phyloP scores from a whole-genome alignment of 92 coral and sea anemone genomes.

The Scolanthus callimorphus region DNA sequence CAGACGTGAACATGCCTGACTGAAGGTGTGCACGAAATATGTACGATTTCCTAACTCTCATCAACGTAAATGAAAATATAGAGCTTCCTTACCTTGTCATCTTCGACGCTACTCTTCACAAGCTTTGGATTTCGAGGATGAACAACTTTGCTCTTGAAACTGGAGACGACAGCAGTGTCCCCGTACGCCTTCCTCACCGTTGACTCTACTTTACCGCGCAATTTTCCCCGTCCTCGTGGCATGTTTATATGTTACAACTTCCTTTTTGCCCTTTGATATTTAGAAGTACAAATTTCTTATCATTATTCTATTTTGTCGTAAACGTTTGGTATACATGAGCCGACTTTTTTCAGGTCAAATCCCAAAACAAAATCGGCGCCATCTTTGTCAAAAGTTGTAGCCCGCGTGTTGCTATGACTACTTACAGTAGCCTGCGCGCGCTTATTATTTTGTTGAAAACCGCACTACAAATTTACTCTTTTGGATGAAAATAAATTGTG shows the following conservation, averaged over 20 bases:
- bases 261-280: no score
- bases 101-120: conserved; percentile 71
- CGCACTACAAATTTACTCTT: neutral
- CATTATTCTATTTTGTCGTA: no score
- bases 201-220: conserved; percentile 77
- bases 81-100: conserved; percentile 73
- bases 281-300: no score
- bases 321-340: neutral
- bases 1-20: no score
- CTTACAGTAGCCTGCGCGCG: conserved; percentile 1
- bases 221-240: conserved; percentile 52
- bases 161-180: conserved; percentile 45
- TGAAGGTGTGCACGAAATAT: no score
- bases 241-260: conserved; percentile 7
- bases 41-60: no score
- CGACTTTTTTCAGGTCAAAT: neutral
- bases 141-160: conserved; percentile 83
- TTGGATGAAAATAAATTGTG: no score
- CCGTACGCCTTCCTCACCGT: conserved; percentile 70
- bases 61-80: no score
- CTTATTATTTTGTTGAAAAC: neutral
- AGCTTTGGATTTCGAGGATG: conserved; percentile 98
- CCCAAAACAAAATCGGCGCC: conserved; percentile 7
- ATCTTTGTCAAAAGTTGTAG: conserved; percentile 4
- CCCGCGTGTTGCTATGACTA: conserved; percentile 6